Percentiles rank a stretch among this genome's conserved stretches.
phyloP scores from a whole-genome alignment of 1,140 invertebrate species.

The Caerostris extrusa region DNA sequence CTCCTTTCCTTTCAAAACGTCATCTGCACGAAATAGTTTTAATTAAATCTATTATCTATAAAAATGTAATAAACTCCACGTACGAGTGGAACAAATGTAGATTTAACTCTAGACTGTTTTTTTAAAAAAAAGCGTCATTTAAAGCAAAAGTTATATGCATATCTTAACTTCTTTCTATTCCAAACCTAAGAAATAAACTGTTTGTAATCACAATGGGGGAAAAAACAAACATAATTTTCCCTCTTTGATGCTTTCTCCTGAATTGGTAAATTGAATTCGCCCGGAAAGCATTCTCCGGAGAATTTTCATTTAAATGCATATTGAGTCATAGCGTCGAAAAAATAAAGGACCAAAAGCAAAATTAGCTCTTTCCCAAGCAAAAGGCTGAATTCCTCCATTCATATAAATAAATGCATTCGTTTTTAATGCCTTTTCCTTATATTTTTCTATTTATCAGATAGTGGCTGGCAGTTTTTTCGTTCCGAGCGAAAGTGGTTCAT shows the following conservation, averaged over 20 bases:
- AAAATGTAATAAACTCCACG: constrained; percentile 41
- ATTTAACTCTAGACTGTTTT: constrained; percentile 19
- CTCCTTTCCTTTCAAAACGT: background rate
- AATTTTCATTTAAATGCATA: constrained; percentile 75
- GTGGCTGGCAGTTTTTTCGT: background rate
- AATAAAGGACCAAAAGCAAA: constrained; percentile 42
- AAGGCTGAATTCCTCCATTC: background rate
- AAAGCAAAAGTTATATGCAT: constrained; percentile 59
- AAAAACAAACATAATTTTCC: constrained; percentile 33
- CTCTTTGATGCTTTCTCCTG: background rate
- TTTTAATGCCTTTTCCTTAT: constrained; percentile 8
- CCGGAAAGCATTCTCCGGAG: constrained; percentile 3
- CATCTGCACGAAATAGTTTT: constrained; percentile 33
- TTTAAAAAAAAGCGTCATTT: background rate
- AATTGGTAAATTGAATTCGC: constrained; percentile 73
- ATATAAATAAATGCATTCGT: constrained; percentile 70
- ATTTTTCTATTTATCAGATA: constrained; percentile 57
- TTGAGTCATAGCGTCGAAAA: constrained; percentile 60
- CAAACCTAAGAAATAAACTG: constrained; percentile 45
- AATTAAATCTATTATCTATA: constrained; percentile 74
- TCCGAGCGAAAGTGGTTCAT: background rate
- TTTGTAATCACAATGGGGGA: constrained; percentile 69
- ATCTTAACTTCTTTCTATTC: constrained; percentile 51
- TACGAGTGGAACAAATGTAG: constrained; percentile 19
- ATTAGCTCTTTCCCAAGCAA: constrained; percentile 39